Percentiles rank a stretch among this genome's conserved stretches.
phyloP scores from a whole-genome alignment of 2,797 vertebrate species.

The Hoplostethus mediterraneus region DNA sequence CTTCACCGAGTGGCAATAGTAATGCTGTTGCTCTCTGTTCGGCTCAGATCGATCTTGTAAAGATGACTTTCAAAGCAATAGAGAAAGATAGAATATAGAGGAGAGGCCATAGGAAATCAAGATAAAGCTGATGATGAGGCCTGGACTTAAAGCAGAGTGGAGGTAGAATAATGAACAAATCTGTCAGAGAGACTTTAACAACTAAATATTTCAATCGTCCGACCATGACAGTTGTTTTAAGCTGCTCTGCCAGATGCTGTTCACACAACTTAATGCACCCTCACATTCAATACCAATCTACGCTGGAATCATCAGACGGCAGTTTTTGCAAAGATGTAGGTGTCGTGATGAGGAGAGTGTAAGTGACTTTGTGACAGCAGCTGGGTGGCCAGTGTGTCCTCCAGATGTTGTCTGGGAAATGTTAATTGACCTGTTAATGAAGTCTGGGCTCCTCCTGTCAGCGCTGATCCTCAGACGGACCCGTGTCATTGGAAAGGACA shows the following conservation, averaged over 20 bases:
- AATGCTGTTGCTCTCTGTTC: constrained; percentile 20
- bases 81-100: constrained; percentile 19
- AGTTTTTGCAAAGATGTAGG: constrained; percentile 29
- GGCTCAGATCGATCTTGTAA: constrained; percentile 42
- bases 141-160: neutral
- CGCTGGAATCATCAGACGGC: constrained; percentile 27
- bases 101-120: neutral
- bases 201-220: neutral
- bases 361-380: constrained; percentile 49
- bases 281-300: constrained; percentile 6
- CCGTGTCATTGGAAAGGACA: constrained; percentile 65
- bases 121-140: constrained; percentile 6
- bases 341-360: constrained; percentile 34
- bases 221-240: constrained; percentile 13
- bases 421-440: constrained; percentile 72
- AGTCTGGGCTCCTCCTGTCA: constrained; percentile 55
- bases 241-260: constrained; percentile 13
- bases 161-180: neutral
- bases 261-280: constrained; percentile 30
- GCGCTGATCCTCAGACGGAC: constrained; percentile 33
- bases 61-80: constrained; percentile 36
- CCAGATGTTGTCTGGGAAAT: constrained; percentile 74
- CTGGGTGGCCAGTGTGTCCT: constrained; percentile 51
- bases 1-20: constrained; percentile 18
- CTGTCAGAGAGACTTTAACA: neutral